Evolutionary conservation across 2,113 vertebrate species (phyloP).

Genomic region (Struthidea cinerea): DNA sequence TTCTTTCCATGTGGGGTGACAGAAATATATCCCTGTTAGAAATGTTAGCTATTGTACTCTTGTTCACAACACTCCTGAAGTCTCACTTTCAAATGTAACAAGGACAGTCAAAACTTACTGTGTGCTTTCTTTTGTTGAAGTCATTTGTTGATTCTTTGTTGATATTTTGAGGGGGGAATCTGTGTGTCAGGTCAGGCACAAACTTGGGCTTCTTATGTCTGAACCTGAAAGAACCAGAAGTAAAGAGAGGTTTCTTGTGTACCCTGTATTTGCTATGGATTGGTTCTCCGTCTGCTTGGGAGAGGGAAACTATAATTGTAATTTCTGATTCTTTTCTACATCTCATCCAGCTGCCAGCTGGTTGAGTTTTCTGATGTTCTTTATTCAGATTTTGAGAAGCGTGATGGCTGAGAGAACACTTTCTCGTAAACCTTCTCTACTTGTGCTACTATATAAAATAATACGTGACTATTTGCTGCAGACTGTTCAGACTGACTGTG

Average conservation of each 20-base stretch:
- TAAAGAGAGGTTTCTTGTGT: neutral
- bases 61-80: neutral
- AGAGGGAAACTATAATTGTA: neutral
- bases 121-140: neutral
- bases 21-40: neutral
- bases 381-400: neutral
- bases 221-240: neutral
- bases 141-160: neutral
- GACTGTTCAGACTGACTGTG: neutral
- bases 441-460: neutral
- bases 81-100: neutral
- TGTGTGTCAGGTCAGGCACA: neutral
- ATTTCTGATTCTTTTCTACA: neutral
- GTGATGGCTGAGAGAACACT: neutral
- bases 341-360: neutral
- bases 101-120: neutral
- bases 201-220: neutral
- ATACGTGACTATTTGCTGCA: neutral
- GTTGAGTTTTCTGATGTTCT: neutral
- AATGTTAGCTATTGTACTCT: neutral
- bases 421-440: neutral
- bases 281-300: neutral
- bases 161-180: neutral
- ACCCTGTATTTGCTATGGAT: neutral
- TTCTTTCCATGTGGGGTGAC: neutral